A percentile compares a stretch with the other conserved stretches of the same genome.
Conservation (phyloP, 1,140 invertebrate genomes). For the Hermatobates lingyangjiaoensis region DNA sequence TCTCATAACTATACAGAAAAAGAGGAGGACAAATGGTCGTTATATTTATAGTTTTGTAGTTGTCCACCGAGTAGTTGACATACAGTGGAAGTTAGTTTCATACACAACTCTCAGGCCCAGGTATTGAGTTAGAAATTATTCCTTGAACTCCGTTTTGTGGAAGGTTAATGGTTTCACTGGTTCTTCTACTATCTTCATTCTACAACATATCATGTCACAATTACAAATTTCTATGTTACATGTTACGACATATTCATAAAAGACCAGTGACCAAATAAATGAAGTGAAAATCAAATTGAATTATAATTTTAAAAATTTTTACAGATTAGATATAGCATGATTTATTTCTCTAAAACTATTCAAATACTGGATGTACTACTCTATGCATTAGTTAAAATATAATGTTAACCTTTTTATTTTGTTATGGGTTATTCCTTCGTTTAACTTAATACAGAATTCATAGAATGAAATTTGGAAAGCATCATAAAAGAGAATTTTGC, state of each 20-base stretch:
- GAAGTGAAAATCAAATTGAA: not conserved
- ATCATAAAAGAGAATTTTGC: too few relatives aligned
- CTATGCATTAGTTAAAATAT: too few relatives aligned
- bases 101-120: constrained; percentile 54
- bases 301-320: not conserved
- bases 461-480: too few relatives aligned
- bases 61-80: not conserved
- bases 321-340: not conserved
- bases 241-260: not conserved
- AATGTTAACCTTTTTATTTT: too few relatives aligned
- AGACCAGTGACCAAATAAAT: not conserved
- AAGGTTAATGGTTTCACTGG: constrained; percentile 21
- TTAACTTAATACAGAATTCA: too few relatives aligned
- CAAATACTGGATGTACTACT: too few relatives aligned
- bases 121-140: constrained; percentile 50
- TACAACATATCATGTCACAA: constrained; percentile 7
- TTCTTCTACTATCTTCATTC: not conserved
- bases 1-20: not conserved
- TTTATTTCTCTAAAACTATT: not conserved
- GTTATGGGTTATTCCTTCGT: too few relatives aligned
- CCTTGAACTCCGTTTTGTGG: constrained; percentile 24
- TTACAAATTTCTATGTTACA: constrained; percentile 12
- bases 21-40: not conserved
- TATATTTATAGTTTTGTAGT: not conserved
- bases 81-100: constrained; percentile 5